Evolutionary conservation across 1,140 invertebrate genomes (phyloP).

Genomic region (Aricia agestis): DNA sequence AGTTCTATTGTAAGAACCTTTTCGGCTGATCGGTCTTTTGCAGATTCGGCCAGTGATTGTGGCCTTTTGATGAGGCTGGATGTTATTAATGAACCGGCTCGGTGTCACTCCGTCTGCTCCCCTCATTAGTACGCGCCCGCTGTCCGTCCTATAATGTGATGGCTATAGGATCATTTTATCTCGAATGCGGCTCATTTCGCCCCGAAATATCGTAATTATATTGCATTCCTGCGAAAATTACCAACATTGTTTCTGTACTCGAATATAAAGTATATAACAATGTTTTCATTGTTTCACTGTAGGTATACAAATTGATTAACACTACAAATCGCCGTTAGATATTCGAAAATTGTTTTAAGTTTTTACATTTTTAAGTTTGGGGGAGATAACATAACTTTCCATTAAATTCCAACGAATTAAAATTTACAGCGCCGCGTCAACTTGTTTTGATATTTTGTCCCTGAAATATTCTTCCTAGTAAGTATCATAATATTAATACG

Average conservation of each 20-base stretch:
- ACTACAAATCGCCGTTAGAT: too few relatives aligned
- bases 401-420: too few relatives aligned
- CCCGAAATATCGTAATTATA: not conserved
- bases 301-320: not conserved
- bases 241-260: not conserved
- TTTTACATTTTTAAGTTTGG: too few relatives aligned
- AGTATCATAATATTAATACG: too few relatives aligned
- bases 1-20: slow-evolving; percentile 21
- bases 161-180: slow-evolving; percentile 17
- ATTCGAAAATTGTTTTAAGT: too few relatives aligned
- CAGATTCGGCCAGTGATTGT: slow-evolving; percentile 21
- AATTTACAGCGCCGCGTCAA: too few relatives aligned
- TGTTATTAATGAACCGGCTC: slow-evolving; percentile 41
- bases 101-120: slow-evolving; percentile 25
- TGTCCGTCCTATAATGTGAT: slow-evolving; percentile 18
- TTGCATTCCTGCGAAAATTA: not conserved
- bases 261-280: not conserved
- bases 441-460: too few relatives aligned
- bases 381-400: too few relatives aligned
- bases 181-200: not conserved
- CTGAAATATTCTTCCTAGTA: too few relatives aligned
- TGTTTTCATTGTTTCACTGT: not conserved
- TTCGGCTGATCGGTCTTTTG: slow-evolving; percentile 19
- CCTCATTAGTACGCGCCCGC: slow-evolving; percentile 30
- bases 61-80: slow-evolving; percentile 27